phyloP scores from a whole-genome alignment of 2,113 vertebrate genomes.

The Marmota flaviventris region DNA sequence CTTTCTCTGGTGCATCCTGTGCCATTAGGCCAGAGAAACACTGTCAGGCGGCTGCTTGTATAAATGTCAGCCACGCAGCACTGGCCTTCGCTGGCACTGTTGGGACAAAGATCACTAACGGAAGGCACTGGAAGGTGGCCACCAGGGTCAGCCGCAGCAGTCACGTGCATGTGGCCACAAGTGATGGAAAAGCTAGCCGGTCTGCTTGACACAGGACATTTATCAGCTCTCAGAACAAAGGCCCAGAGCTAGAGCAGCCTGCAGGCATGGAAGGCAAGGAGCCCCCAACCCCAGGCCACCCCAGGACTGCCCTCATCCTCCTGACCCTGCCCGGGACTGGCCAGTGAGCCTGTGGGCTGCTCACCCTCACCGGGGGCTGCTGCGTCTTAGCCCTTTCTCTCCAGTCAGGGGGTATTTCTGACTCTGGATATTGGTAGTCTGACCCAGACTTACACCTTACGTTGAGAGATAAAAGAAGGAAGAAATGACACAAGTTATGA shows the following conservation, averaged over 20 bases:
- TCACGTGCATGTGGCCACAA: background rate
- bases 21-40: background rate
- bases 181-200: background rate
- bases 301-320: background rate
- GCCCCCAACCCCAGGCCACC: background rate
- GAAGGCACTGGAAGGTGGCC: background rate
- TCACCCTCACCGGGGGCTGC: background rate
- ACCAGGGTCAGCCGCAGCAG: accelerated
- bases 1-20: background rate
- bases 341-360: too few relatives aligned
- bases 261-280: background rate
- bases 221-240: background rate
- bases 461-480: too few relatives aligned
- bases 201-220: background rate
- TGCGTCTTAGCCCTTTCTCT: background rate
- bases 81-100: background rate
- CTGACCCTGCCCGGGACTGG: background rate
- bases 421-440: background rate
- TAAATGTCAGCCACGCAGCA: background rate
- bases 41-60: background rate
- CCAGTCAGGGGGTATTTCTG: too few relatives aligned
- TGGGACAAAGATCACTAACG: background rate
- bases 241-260: background rate
- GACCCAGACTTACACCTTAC: too few relatives aligned
- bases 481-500: too few relatives aligned